Evolutionary conservation across 2,888 invertebrate species (phyloP), one percentile per base, ranked within the genome.

Genomic region (Eretmocerus hayati): DNA sequence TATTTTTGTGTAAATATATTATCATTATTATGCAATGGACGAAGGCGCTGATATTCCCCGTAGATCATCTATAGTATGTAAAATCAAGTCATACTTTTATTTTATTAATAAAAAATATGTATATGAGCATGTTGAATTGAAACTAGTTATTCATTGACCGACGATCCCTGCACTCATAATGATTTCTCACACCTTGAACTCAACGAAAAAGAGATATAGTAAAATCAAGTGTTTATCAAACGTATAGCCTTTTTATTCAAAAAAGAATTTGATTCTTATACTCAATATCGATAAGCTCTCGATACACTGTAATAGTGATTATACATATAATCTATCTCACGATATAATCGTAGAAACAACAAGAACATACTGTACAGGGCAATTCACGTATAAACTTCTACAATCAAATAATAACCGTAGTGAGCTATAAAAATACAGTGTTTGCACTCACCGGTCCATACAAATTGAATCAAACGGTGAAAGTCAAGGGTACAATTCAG

Each of bases 361-460:
- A 60, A 59, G 51, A 57, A 61, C 57, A 38, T 62, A 59, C 62
- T 31, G 56, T 61, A 61, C 60, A 62, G 54, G 53, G 56, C 54
- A 35, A 37, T 39, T 16, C 13, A 39, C 23, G 18, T 51, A 48
- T 48, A 31, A 59, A 60, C 62, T 66, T 64, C 54, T 54, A 58
- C 63, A 66, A 63, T 62, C 62, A 60, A 61, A 59, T 60, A 58
- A 62, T 62, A 61, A 67, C 62, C 57, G 54, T 63, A 64, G 52
- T 64, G n/a, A n/a, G n/a, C 63, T 68, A 66, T 66, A 68, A 69
- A 69, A 69, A 69, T 69, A 69, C 65, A 63, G 65, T 60, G 59
- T 62, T 62, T 59, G 56, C 58, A 53, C 56, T 63, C 62, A 64
- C 61, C 59, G 59, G 62, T 68, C 66, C 66, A 57, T 65, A 66